These are phyloP conservation scores for Poeciliopsis infans DNA, from an alignment of 2,797 vertebrate genomes.

Conservation along the genomic window DNA sequence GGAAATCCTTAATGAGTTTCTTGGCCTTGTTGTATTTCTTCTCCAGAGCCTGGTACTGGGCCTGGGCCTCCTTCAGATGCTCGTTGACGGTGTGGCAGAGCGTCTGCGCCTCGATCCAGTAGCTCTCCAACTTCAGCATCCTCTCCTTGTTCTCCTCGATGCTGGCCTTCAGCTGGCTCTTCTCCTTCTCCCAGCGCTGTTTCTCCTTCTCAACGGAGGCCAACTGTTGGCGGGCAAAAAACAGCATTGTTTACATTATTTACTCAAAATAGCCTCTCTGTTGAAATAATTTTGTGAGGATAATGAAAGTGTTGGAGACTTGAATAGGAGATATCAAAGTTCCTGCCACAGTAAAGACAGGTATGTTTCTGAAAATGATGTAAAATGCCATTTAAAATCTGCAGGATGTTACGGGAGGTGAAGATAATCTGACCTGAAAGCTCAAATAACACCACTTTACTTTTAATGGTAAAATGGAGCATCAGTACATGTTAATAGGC, in stretches of 20 bases:
- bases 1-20: slow-evolving; percentile 98
- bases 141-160: slow-evolving; percentile 98
- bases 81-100: slow-evolving; percentile 97
- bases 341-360: neutral
- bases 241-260: neutral
- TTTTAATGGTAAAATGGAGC: slow-evolving; percentile 7
- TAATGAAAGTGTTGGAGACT: neutral
- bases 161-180: slow-evolving; percentile 94
- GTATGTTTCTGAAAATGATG: neutral
- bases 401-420: neutral
- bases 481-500: neutral
- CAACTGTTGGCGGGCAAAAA: slow-evolving; percentile 75
- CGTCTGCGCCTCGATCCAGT: slow-evolving; percentile 98
- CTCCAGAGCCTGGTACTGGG: slow-evolving; percentile 94
- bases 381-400: neutral
- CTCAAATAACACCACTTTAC: neutral
- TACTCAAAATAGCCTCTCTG: neutral
- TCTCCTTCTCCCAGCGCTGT: slow-evolving; percentile 95
- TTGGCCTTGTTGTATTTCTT: slow-evolving; percentile 99
- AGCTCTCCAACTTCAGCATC: slow-evolving; percentile 97
- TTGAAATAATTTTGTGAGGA: neutral
- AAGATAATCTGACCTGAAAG: neutral
- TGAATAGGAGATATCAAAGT: neutral
- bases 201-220: slow-evolving; percentile 95
- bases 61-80: slow-evolving; percentile 97